Base-by-base conservation (phyloP, 1,140 invertebrate species). In the Papilio aristodemus region DNA sequence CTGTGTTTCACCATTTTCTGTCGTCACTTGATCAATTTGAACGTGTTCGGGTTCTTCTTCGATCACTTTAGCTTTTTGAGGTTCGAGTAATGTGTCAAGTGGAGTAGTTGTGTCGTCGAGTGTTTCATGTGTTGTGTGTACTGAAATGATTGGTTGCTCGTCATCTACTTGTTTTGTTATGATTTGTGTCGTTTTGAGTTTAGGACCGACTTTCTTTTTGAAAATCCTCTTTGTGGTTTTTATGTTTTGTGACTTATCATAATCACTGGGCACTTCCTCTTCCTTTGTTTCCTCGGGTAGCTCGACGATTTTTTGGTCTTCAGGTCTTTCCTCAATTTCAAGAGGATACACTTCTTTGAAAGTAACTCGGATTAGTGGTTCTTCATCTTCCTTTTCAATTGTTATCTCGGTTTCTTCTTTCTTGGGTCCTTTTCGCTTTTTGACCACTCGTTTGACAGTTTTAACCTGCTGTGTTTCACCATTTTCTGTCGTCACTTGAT, bases 311-410 rank as follows among this genome's bases (percentile, higher is more conserved):
- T 32, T 2, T 32, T 32, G 27, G 27, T 32, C 27, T 32, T 32
- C 27, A 32, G 27, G 27, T 1, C 36, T 76, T 63, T 81, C 50
- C 0, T 50, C 43, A n/a, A 17, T 50, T 2, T 50, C 13, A 50
- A 50, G 14, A 4, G 46, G 14, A 0, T 4, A 0, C 8, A 74
- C 59, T 64, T 77, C 67, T 19, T 39, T 73, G 58, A 72, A 78
- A n/a, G 73, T 71, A 0, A 88, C 78, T 7, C 80, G 83, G 5
- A 75, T 84, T 46, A 90, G 69, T 7, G 90, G 84, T 60, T 77
- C 70, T 71, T 92, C 85, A 46, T 88, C 86, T 68, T 92, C 89
- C 73, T 92, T 89, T 79, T 92, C 85, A 67, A 92, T 77, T 13
- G 90, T 84, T 67, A 92, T 90, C 83, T 87, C 79, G 0, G 75